Base-by-base conservation (phyloP, 2,888 invertebrate species). In the Tortrix viridana region DNA sequence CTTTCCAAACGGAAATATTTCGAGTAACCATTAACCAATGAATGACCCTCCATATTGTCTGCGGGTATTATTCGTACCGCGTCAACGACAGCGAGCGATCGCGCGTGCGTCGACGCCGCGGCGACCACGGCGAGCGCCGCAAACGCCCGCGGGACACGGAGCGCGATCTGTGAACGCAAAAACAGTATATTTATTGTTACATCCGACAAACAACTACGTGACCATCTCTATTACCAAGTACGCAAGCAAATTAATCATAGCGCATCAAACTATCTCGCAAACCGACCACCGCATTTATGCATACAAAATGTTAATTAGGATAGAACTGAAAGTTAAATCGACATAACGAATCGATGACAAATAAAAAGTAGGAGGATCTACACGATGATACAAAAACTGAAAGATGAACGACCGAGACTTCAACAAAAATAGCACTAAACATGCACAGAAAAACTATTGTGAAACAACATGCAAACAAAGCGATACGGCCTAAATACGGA, bases 61-160 rank as follows among this genome's bases (percentile, higher is more conserved):
- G n/a, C n/a, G n/a, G 5, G 23, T 16, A 18, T 23, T 47, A 65
- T 46, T 60, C 72, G 72, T 73, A 90, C 92, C 92, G 81, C 6
- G 90, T 86, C 43, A 90, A 74, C 0, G 92, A 91, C 49, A 92
- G 69, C 3, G 88, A 84, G 47, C 89, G 73, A 20, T 90, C 90
- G 1, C 91, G 81, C 14, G 88, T 80, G 5, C 89, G 69, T 5
- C 69, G 82, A 18, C 90, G 86, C 14, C 90, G 81, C 52, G 89
- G 89, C 32, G 89, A 89, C 89, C 88, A 88, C 37, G 89, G 89
- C 66, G 90, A 89, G 5, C 91, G 85, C 1, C 89, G 88, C 81
- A 86, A 81, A 75, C 77, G 94, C 73, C 83, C 94, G 85, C 82
- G 94, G 26, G 95, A 95, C 69, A 94, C 85, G 18, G 95, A 95